These are phyloP conservation scores for Gambelia wislizenii DNA, from an alignment of 2,797 vertebrate genomes.

Conservation along the genomic window DNA sequence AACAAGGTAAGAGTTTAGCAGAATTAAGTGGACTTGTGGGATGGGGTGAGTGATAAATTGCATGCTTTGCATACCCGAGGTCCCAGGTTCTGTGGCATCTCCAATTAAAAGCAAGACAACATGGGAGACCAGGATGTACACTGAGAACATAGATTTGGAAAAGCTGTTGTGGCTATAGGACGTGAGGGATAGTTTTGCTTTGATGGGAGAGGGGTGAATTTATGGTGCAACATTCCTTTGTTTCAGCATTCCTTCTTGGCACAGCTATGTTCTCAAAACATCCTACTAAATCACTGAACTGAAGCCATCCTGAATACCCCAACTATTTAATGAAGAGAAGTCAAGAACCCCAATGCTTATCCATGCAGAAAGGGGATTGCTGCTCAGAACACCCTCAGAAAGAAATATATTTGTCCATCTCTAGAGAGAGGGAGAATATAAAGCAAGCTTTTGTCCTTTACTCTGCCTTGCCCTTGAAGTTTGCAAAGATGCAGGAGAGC, in stretches of 20 bases:
- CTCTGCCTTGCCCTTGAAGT: constrained; percentile 11
- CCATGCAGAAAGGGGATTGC: not conserved
- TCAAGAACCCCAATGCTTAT: not conserved
- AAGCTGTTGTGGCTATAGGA: not conserved
- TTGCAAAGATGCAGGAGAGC: not conserved
- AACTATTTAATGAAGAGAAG: not conserved
- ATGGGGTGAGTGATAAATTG: not conserved
- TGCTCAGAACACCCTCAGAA: not conserved
- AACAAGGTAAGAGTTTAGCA: not conserved
- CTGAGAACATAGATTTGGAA: not conserved
- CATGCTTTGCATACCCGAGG: not conserved
- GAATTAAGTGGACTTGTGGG: not conserved
- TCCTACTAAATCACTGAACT: not conserved
- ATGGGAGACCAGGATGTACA: not conserved
- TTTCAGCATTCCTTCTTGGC: not conserved
- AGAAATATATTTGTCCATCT: not conserved
- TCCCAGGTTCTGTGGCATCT: not conserved
- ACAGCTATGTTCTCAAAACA: not conserved
- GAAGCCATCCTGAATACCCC: not conserved
- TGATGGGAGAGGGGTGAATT: not conserved
- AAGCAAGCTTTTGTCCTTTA: not conserved
- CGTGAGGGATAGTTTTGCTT: not conserved
- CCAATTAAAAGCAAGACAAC: not conserved
- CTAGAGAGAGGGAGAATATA: not conserved
- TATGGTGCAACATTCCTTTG: not conserved